These are phyloP conservation scores for Dermochelys coriacea DNA, from an alignment of 2,797 vertebrate species.

Conservation along the genomic window DNA sequence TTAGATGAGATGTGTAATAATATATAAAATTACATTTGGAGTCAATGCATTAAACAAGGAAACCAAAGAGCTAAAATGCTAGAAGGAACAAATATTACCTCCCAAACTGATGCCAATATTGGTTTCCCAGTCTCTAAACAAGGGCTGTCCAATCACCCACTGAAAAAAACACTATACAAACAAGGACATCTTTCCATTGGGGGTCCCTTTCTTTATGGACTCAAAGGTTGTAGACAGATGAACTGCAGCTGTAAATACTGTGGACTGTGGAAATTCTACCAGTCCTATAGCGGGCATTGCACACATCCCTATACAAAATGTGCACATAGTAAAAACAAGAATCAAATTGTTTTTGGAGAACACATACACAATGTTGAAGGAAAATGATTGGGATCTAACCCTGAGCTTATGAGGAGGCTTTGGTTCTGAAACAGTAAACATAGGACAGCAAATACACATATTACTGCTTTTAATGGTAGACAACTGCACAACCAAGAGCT, in stretches of 20 bases:
- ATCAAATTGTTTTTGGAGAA: neutral
- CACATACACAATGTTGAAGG: neutral
- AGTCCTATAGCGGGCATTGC: neutral
- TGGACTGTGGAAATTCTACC: neutral
- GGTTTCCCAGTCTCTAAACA: neutral
- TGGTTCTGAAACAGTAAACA: conserved; percentile 23
- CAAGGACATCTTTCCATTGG: neutral
- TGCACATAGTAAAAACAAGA: neutral
- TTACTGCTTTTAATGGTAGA: neutral
- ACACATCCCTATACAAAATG: neutral
- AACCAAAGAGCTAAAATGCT: neutral
- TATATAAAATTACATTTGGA: conserved; percentile 81
- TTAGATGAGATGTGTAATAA: conserved; percentile 84
- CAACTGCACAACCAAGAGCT: conserved; percentile 45
- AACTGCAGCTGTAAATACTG: neutral
- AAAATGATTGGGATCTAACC: conserved; percentile 8
- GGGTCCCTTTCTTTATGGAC: neutral
- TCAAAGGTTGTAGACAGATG: neutral
- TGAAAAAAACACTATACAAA: neutral
- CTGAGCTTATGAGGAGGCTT: conserved; percentile 60
- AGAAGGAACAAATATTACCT: neutral
- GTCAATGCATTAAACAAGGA: conserved; percentile 19
- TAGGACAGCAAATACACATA: neutral
- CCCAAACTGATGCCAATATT: neutral
- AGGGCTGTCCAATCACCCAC: neutral